Conservation (phyloP, 23 tunicate species). For the Oikopleura dioica region DNA sequence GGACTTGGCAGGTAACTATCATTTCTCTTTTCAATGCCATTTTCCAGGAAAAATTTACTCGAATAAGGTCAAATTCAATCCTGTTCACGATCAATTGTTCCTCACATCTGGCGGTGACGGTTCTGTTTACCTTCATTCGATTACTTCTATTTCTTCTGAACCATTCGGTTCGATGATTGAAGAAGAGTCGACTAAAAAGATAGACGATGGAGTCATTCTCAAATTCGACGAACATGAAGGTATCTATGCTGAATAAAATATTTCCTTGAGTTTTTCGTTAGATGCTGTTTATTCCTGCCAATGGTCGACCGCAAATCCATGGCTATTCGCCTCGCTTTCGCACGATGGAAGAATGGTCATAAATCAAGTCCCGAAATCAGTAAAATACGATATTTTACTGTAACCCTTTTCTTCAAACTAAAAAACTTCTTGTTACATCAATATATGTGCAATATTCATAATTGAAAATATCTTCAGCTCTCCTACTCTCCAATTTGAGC, state of each 20-base stretch:
- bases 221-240: slow-evolving; percentile 87
- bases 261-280: too few relatives aligned
- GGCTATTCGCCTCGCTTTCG: slow-evolving; percentile 78
- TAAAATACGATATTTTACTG: slow-evolving; percentile 71
- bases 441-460: too few relatives aligned
- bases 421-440: background rate
- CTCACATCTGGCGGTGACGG: slow-evolving; percentile 70
- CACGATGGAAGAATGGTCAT: slow-evolving; percentile 83
- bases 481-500: too few relatives aligned
- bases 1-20: slow-evolving; percentile 76
- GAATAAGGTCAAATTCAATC: slow-evolving; percentile 64
- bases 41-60: too few relatives aligned
- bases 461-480: too few relatives aligned
- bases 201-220: slow-evolving; percentile 38
- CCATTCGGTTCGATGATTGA: slow-evolving; percentile 34
- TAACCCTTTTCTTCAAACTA: slow-evolving; percentile 18
- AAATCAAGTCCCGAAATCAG: slow-evolving; percentile 81
- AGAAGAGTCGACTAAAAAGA: slow-evolving; percentile 15
- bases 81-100: slow-evolving; percentile 76
- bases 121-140: slow-evolving; percentile 35
- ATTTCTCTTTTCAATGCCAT: too few relatives aligned
- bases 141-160: slow-evolving; percentile 47
- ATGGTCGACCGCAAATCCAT: slow-evolving; percentile 88
- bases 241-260: too few relatives aligned
- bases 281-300: slow-evolving; percentile 79